Percentiles rank a stretch among this genome's conserved stretches.
These are phyloP conservation scores for Tortricodes alternella DNA, from an alignment of 2,888 invertebrate species.

Conservation along the genomic window DNA sequence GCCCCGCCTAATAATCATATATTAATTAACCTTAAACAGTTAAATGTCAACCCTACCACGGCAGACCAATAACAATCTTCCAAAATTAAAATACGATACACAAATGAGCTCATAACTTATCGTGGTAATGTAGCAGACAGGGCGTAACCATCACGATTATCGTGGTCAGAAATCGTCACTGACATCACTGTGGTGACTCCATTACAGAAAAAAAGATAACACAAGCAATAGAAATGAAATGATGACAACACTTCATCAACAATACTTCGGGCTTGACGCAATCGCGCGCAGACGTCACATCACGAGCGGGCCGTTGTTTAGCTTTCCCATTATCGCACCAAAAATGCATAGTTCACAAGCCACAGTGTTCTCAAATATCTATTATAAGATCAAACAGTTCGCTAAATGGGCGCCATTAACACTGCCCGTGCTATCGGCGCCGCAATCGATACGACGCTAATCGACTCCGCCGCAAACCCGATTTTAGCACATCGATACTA, in stretches of 20 bases:
- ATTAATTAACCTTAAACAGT: constrained; percentile 64
- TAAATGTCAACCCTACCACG: constrained; percentile 59
- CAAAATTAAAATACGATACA: constrained; percentile 58
- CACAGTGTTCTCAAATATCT: constrained; percentile 68
- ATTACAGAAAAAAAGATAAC: constrained; percentile 59
- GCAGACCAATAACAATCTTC: constrained; percentile 54
- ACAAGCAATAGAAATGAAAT: constrained; percentile 58
- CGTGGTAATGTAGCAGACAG: constrained; percentile 59
- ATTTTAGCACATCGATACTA: constrained; percentile 75
- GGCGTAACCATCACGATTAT: constrained; percentile 70
- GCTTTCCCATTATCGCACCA: constrained; percentile 60
- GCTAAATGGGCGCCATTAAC: constrained; percentile 68
- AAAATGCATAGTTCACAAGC: constrained; percentile 69
- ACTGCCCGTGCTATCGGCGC: constrained; percentile 62
- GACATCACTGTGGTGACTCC: constrained; percentile 69
- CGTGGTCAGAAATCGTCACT: constrained; percentile 67
- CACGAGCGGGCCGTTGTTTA: constrained; percentile 52
- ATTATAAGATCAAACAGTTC: constrained; percentile 66
- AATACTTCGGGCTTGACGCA: constrained; percentile 63
- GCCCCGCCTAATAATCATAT: constrained; percentile 66
- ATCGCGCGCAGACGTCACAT: constrained; percentile 49
- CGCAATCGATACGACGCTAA: constrained; percentile 68
- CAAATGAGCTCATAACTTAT: constrained; percentile 70
- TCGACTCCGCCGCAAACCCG: constrained; percentile 58
- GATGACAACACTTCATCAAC: constrained; percentile 68